Percentiles rank a stretch among this genome's conserved stretches.
Conservation (phyloP, 2,888 invertebrate species). For the Synanthedon formicaeformis region DNA sequence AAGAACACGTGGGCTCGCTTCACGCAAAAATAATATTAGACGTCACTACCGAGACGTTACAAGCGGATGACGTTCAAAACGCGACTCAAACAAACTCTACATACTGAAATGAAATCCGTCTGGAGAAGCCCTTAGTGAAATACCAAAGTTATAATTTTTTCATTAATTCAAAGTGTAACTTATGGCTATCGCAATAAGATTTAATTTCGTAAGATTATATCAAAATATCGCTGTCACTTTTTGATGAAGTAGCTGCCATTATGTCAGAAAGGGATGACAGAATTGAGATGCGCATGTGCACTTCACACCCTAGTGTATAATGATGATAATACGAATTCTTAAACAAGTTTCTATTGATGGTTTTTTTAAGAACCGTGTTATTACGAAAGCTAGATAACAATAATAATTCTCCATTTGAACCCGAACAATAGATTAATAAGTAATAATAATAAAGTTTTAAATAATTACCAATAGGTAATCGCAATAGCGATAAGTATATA, state of each 20-base stretch:
- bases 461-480: no score
- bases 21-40: background rate
- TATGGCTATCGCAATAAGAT: background rate
- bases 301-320: conserved; percentile 14
- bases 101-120: conserved; percentile 14
- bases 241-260: conserved; percentile 4
- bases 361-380: no score
- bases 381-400: no score
- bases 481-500: no score
- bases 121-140: conserved; percentile 31
- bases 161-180: background rate
- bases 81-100: conserved; percentile 28
- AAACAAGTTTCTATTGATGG: no score
- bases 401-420: no score
- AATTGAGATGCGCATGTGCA: conserved; percentile 41
- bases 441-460: background rate
- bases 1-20: background rate
- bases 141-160: conserved; percentile 34
- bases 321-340: no score
- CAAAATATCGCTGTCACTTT: conserved; percentile 30
- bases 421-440: no score
- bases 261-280: conserved; percentile 23
- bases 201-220: background rate
- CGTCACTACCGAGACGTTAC: background rate
- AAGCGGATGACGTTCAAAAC: conserved; percentile 7